Base-by-base conservation (phyloP, 2,113 vertebrate genomes). In the Megatriorchis doriae region DNA sequence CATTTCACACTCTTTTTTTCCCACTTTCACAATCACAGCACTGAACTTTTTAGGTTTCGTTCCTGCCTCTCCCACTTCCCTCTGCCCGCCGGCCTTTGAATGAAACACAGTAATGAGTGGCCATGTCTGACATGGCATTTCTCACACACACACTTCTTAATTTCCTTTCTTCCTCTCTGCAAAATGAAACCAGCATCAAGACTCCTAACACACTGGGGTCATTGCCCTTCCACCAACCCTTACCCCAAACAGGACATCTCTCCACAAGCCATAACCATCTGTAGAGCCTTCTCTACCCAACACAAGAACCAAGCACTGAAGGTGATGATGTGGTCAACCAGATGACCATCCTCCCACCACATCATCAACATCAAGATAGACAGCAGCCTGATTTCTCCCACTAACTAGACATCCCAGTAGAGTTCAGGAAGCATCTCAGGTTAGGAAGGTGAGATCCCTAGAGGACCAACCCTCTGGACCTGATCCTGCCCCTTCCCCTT, bases 51-150 rank as follows among this genome's bases (percentile, higher is more conserved):
- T 27, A 59, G 52, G 72, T 40, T 62, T 66, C 9, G 0, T 92
- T 91, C 77, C 86, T 86, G 90, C 86, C 88, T 81, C 83, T 93
- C 94, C 81, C 90, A 75, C 61, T 95, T 84, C 90, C 90, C 66
- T 74, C 93, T 92, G 90, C 83, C 63, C 0, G 0, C 47, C 84
- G 86, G 83, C 93, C 81, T 81, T 71, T 34, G 55, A 52, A 62
- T 40, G 47, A 21, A 74, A 88, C 63, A 68, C 72, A 72, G 52
- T 84, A 50, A 55, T 27, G 71, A 77, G 65, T 9, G 18, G 45
- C 56, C 3, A 0, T 5, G 13, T 7, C 66, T n/a, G 45, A 77
- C 31, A 13, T 5, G 65, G 78, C 78, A 72, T 95, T 91, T 96
- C 89, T 70, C 80, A 31, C 72, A 81, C 67, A 50, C 61, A 43